Conservation (phyloP, 2,888 invertebrate genomes). For the Steinernema hermaphroditum region DNA sequence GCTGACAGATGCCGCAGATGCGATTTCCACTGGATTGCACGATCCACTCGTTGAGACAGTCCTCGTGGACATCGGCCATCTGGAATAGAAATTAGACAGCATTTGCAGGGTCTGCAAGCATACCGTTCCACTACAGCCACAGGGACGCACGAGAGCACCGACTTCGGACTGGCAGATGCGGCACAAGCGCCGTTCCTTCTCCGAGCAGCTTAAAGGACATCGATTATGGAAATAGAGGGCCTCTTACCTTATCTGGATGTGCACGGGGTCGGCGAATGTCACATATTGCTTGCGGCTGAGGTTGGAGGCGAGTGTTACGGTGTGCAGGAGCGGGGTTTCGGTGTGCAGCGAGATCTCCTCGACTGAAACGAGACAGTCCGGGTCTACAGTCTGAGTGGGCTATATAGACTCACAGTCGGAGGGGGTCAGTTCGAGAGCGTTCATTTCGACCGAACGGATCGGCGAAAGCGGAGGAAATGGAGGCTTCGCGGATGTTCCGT, state of each 20-base stretch:
- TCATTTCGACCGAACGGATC: neutral
- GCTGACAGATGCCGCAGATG: neutral
- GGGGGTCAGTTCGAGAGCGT: neutral
- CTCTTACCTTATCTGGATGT: neutral
- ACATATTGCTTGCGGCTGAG: neutral
- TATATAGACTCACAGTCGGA: neutral
- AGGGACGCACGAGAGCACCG: neutral
- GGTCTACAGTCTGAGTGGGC: too few species aligned
- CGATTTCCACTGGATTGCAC: neutral
- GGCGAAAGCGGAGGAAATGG: neutral
- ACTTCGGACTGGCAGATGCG: neutral
- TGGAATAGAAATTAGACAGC: neutral
- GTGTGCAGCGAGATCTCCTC: neutral
- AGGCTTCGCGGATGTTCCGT: neutral
- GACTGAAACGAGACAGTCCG: neutral
- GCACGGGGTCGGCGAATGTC: neutral
- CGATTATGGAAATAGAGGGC: too few species aligned
- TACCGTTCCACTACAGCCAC: constrained; percentile 16
- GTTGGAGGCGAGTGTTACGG: neutral
- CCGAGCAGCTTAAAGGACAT: neutral
- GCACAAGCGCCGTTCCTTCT: neutral
- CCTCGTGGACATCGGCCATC: constrained; percentile 8
- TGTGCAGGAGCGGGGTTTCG: neutral
- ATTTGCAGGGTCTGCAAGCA: neutral
- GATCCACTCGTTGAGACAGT: neutral